These are phyloP conservation scores for Pterocles orientalis DNA, from an alignment of 2,113 vertebrate genomes.

Conservation along the genomic window DNA sequence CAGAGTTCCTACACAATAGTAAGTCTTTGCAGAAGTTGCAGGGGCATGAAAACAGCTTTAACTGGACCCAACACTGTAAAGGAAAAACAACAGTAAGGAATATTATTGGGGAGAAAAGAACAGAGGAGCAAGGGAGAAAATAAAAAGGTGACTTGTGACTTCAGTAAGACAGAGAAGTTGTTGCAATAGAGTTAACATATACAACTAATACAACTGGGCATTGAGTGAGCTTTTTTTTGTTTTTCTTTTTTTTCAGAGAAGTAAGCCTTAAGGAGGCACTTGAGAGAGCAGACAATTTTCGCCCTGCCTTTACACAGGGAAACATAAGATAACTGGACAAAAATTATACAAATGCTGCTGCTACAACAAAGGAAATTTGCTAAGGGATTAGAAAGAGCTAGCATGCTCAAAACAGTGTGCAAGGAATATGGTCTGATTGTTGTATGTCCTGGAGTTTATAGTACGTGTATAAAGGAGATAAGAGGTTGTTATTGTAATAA, in stretches of 20 bases:
- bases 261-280: not conserved
- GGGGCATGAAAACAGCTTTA: not conserved
- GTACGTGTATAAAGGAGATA: not conserved
- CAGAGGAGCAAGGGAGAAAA: not conserved
- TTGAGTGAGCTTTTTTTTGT: not conserved
- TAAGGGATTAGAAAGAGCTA: not conserved
- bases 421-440: not conserved
- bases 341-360: not conserved
- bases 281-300: not conserved
- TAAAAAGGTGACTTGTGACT: not conserved
- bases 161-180: not conserved
- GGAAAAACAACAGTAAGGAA: not conserved
- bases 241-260: not conserved
- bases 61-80: not conserved
- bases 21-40: not conserved
- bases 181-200: not conserved
- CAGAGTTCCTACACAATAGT: not conserved
- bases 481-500: conserved; percentile 18
- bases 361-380: not conserved
- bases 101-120: not conserved
- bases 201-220: not conserved
- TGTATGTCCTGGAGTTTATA: not conserved
- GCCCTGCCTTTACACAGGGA: not conserved
- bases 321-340: not conserved
- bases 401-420: not conserved